Percentiles rank a stretch among this genome's conserved stretches.
Evolutionary conservation across 1,140 invertebrate genomes (phyloP).

Genomic region (Xylocopa sonorina): DNA sequence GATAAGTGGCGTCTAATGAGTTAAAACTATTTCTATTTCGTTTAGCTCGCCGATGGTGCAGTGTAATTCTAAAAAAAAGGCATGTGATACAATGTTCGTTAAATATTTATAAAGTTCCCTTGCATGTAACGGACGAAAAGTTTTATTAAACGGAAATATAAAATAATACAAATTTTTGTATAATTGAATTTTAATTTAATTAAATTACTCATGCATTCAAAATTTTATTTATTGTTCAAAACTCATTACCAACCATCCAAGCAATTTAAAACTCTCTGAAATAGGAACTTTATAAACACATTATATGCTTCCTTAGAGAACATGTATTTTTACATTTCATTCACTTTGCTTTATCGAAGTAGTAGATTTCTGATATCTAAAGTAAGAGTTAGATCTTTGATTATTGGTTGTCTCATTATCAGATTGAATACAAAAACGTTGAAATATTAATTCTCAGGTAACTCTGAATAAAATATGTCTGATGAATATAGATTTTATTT

Average conservation of each 20-base stretch:
- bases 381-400: too few relatives aligned
- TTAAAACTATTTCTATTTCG: conserved; percentile 67
- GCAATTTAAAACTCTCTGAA: neutral
- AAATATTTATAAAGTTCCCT: neutral
- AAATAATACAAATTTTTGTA: too few relatives aligned
- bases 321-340: neutral
- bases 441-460: too few relatives aligned
- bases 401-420: too few relatives aligned
- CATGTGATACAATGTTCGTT: conserved; percentile 2
- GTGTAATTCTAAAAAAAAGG: neutral
- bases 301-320: neutral
- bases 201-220: neutral
- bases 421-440: too few relatives aligned
- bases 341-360: too few relatives aligned
- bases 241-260: too few relatives aligned
- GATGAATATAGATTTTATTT: too few relatives aligned
- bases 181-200: too few relatives aligned
- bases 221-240: neutral
- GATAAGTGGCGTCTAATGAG: conserved; percentile 41
- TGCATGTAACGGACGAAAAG: neutral
- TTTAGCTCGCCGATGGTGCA: conserved; percentile 44
- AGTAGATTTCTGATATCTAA: too few relatives aligned
- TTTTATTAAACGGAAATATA: neutral
- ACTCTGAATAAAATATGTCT: too few relatives aligned
- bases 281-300: neutral